These are phyloP conservation scores for Lottia gigantea DNA, from an alignment of 2,888 invertebrate species.

Conservation along the genomic window DNA sequence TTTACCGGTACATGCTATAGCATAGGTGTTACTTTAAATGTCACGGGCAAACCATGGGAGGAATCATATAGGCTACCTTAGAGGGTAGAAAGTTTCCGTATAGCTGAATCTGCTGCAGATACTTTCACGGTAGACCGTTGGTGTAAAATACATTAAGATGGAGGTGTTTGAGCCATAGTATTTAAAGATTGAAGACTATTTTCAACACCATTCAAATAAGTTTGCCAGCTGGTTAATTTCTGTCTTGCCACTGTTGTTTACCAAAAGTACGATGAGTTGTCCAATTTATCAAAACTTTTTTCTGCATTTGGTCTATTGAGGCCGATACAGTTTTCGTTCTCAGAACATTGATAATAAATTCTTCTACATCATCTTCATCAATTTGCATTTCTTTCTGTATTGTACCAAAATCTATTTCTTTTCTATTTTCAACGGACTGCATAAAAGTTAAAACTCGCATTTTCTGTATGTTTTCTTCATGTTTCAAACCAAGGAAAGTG, in stretches of 20 bases:
- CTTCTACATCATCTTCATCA: slow-evolving; percentile 87
- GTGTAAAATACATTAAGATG: slow-evolving; percentile 1
- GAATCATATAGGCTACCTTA: too few relatives aligned
- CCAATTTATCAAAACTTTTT: slow-evolving; percentile 86
- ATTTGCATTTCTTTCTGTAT: slow-evolving; percentile 90
- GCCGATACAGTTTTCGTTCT: slow-evolving; percentile 89
- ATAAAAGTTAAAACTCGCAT: slow-evolving; percentile 97
- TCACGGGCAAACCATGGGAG: too few relatives aligned
- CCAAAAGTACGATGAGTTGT: slow-evolving; percentile 97
- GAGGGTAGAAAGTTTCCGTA: too few relatives aligned
- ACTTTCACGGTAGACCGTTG: too few relatives aligned
- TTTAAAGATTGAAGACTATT: slow-evolving; percentile 49
- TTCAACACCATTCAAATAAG: slow-evolving; percentile 74
- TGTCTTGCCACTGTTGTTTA: slow-evolving; percentile 91
- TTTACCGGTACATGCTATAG: too few relatives aligned
- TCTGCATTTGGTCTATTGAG: slow-evolving; percentile 89
- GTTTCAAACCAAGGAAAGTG: slow-evolving; percentile 76
- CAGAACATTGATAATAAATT: slow-evolving; percentile 90
- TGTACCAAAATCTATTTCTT: slow-evolving; percentile 91
- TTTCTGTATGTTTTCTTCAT: slow-evolving; percentile 94
- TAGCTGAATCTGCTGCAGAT: too few relatives aligned
- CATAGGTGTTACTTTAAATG: too few relatives aligned
- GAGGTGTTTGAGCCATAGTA: slow-evolving; percentile 15
- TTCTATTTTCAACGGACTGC: slow-evolving; percentile 93
- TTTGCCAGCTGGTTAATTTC: slow-evolving; percentile 86